Conservation (phyloP, 2,797 vertebrate genomes). For the Emys orbicularis region DNA sequence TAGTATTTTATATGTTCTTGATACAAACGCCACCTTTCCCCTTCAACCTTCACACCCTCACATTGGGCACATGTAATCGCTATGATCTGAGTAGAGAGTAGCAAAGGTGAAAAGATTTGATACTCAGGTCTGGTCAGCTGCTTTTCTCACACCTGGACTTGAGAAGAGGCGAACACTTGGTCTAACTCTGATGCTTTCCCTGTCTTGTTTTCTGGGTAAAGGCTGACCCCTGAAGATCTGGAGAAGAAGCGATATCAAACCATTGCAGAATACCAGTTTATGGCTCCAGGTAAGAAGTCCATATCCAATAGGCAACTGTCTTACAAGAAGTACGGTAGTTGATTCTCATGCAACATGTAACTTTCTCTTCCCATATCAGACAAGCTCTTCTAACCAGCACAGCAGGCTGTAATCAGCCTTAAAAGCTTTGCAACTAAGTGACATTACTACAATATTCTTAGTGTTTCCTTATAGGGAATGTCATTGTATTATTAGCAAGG, state of each 20-base stretch:
- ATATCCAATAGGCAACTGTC: conserved; percentile 19
- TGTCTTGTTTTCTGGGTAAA: not conserved
- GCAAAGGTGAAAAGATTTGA: fast-evolving
- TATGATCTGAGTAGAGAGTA: not conserved
- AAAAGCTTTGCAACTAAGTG: not conserved
- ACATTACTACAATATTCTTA: not conserved
- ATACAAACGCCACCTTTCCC: not conserved
- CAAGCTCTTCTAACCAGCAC: conserved; percentile 20
- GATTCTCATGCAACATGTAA: conserved; percentile 15
- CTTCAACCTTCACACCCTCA: fast-evolving
- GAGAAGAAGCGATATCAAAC: not conserved
- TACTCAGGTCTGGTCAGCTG: not conserved
- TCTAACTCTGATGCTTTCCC: not conserved
- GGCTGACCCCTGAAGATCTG: not conserved
- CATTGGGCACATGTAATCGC: fast-evolving
- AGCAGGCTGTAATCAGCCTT: not conserved
- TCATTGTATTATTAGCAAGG: not conserved
- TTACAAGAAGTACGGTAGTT: conserved; percentile 2
- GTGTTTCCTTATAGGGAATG: not conserved
- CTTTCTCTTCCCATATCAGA: not conserved
- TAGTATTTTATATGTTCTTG: not conserved
- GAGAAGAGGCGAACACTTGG: not conserved
- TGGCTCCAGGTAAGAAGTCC: not conserved
- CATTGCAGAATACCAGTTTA: not conserved
- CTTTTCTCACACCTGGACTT: fast-evolving